Percentiles rank a stretch among this genome's conserved stretches.
phyloP scores from a whole-genome alignment of 1,140 invertebrate species.

The Rhyzopertha dominica region DNA sequence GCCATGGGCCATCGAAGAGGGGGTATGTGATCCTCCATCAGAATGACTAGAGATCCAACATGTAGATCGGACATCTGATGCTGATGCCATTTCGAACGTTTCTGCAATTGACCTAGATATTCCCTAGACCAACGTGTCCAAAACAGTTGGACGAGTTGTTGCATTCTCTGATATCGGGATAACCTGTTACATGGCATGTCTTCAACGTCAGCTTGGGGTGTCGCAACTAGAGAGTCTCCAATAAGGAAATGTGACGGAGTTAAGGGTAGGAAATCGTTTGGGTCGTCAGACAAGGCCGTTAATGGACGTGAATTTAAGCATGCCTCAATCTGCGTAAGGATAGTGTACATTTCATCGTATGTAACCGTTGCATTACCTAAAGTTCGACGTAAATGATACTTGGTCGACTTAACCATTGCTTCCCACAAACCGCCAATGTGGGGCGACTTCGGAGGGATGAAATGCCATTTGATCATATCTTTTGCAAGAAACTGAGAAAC shows the following conservation, averaged over 20 bases:
- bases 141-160: conserved; percentile 1
- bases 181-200: not conserved
- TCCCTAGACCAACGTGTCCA: too few relatives aligned
- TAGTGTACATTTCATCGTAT: conserved; percentile 28
- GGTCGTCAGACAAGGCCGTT: conserved; percentile 21
- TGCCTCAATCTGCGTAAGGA: conserved; percentile 28
- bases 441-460: too few relatives aligned
- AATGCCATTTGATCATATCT: too few relatives aligned
- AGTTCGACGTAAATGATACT: conserved; percentile 30
- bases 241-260: conserved; percentile 44
- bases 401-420: conserved; percentile 29
- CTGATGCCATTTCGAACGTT: too few relatives aligned
- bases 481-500: too few relatives aligned
- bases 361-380: conserved; percentile 29
- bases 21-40: too few relatives aligned
- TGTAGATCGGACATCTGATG: too few relatives aligned
- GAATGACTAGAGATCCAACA: too few relatives aligned
- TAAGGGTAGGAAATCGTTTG: conserved; percentile 13
- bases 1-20: too few relatives aligned
- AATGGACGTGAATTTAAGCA: conserved; percentile 38
- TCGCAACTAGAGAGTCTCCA: conserved; percentile 28
- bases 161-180: not conserved
- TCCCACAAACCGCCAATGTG: too few relatives aligned
- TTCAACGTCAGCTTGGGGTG: conserved; percentile 15
- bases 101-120: too few relatives aligned